These are phyloP conservation scores for Holotrichia oblita DNA, from an alignment of 1,140 invertebrate species.

Conservation along the genomic window DNA sequence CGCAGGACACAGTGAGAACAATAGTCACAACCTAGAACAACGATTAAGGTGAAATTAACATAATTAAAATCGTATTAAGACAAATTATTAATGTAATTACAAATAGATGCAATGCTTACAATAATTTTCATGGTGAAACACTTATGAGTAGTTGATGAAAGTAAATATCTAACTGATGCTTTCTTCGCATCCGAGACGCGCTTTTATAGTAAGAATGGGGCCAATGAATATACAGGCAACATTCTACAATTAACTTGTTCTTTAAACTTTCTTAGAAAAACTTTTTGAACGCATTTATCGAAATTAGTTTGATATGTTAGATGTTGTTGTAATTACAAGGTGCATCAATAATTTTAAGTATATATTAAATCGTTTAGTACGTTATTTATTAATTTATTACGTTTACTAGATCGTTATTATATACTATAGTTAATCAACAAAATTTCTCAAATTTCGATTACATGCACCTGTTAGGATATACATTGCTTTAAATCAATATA, in stretches of 20 bases:
- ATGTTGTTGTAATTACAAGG: no score
- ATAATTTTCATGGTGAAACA: slow-evolving; percentile 35
- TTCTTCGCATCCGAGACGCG: slow-evolving; percentile 28
- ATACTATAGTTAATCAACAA: no score
- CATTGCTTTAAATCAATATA: no score
- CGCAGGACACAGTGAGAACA: slow-evolving; percentile 50
- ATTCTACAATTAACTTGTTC: slow-evolving; percentile 35
- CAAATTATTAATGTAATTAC: neutral
- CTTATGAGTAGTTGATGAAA: slow-evolving; percentile 35
- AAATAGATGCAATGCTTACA: neutral
- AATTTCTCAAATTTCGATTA: no score
- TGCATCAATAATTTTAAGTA: no score
- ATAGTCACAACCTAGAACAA: slow-evolving; percentile 48
- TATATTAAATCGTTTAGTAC: no score
- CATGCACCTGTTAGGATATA: no score
- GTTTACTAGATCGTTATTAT: no score
- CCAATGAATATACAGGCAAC: slow-evolving; percentile 25
- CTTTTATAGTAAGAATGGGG: slow-evolving; percentile 33
- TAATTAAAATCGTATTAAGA: neutral
- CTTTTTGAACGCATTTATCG: neutral
- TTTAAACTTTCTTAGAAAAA: slow-evolving; percentile 37
- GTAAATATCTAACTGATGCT: slow-evolving; percentile 18
- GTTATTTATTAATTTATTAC: no score
- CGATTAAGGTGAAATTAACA: neutral
- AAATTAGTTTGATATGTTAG: neutral